Evolutionary conservation across 2,888 invertebrate genomes (phyloP).

Genomic region (Bombylius major): DNA sequence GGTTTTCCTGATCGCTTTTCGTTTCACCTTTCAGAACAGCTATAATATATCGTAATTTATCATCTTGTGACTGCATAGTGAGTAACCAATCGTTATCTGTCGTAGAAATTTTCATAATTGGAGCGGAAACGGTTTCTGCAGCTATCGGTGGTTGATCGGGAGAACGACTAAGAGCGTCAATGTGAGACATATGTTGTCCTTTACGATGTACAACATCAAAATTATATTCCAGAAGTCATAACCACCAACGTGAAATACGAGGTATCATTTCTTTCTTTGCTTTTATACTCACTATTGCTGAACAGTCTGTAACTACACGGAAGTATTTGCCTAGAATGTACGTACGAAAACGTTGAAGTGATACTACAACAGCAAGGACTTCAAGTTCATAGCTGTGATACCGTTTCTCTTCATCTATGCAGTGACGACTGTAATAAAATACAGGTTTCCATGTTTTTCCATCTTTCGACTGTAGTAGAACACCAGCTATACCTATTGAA

Average conservation of each 20-base stretch:
- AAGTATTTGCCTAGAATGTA: slow-evolving; percentile 16
- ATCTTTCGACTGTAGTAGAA: not conserved
- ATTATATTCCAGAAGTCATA: slow-evolving; percentile 14
- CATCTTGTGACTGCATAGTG: slow-evolving; percentile 1
- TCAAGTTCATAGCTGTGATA: slow-evolving; percentile 7
- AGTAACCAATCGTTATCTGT: slow-evolving; percentile 12
- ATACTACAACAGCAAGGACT: slow-evolving; percentile 10
- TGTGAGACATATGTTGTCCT: slow-evolving; percentile 12
- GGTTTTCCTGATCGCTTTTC: slow-evolving; percentile 7
- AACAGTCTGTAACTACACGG: slow-evolving; percentile 1
- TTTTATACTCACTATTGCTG: not conserved
- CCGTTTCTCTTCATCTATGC: slow-evolving; percentile 7
- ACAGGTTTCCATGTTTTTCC: not conserved
- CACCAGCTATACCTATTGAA: not conserved
- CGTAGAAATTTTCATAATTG: not conserved
- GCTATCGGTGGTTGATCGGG: slow-evolving; percentile 3
- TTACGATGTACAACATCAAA: slow-evolving; percentile 13
- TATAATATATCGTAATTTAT: slow-evolving; percentile 4
- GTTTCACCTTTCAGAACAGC: slow-evolving; percentile 5
- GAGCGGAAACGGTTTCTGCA: not conserved
- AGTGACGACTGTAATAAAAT: not conserved
- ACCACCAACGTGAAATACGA: slow-evolving; percentile 16
- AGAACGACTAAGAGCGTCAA: slow-evolving; percentile 11
- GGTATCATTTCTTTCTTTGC: slow-evolving; percentile 8
- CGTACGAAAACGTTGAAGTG: slow-evolving; percentile 13